phyloP scores from a whole-genome alignment of 2,113 vertebrate genomes.

The Lathamus discolor region DNA sequence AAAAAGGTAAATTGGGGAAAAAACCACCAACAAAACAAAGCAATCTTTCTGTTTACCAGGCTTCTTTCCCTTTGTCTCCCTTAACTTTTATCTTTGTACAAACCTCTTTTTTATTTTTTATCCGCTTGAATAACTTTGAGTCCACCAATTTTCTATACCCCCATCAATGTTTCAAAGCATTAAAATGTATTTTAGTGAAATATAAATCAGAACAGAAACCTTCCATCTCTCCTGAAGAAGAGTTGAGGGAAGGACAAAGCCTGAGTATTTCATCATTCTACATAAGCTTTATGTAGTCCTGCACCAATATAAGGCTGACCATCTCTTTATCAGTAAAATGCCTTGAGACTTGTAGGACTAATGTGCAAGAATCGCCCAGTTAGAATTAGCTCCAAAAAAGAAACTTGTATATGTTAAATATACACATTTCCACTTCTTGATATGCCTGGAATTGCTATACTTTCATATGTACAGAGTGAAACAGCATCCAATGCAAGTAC shows the following conservation, averaged over 20 bases:
- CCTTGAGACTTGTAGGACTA: neutral
- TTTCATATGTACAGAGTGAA: neutral
- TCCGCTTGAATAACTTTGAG: neutral
- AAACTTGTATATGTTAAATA: neutral
- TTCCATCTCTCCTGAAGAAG: neutral
- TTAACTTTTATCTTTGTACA: neutral
- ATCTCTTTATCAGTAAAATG: neutral
- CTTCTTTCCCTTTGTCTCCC: neutral
- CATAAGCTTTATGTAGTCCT: neutral
- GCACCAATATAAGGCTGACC: neutral
- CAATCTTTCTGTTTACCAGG: neutral
- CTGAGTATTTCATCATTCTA: neutral
- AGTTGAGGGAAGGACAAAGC: neutral
- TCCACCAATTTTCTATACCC: fast-evolving
- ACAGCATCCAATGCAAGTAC: neutral
- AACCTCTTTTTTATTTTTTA: neutral
- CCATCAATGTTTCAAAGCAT: neutral
- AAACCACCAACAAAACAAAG: neutral
- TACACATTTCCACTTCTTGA: neutral
- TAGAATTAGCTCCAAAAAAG: neutral
- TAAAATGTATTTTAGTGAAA: neutral
- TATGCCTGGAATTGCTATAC: neutral
- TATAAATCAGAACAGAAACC: neutral
- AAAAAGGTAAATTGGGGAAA: neutral
- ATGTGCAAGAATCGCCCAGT: neutral